A percentile compares a stretch with the other conserved stretches of the same genome.
These are phyloP conservation scores for Alosa sapidissima DNA, from an alignment of 2,797 vertebrate species.

Conservation along the genomic window DNA sequence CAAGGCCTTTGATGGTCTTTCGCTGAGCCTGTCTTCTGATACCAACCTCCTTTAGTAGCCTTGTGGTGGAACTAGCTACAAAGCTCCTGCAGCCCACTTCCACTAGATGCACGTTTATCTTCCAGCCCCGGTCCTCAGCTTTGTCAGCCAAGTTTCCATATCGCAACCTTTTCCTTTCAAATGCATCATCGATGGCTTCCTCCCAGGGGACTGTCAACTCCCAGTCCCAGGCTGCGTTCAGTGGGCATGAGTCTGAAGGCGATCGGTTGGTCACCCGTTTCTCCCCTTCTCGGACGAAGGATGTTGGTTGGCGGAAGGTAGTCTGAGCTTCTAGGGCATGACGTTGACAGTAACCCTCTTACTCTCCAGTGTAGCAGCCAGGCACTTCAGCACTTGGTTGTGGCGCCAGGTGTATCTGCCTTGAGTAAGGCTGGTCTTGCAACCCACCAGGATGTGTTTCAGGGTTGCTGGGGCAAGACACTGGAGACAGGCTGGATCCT, in stretches of 20 bases:
- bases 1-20: background rate
- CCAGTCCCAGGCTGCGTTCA: too few species aligned
- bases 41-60: background rate
- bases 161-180: background rate
- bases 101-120: background rate
- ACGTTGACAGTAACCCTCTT: too few species aligned
- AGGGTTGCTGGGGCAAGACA: constrained; percentile 13
- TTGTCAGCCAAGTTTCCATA: background rate
- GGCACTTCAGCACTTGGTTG: too few species aligned
- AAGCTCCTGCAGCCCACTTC: background rate
- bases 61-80: background rate
- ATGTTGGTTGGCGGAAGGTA: too few species aligned
- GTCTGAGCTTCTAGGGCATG: too few species aligned
- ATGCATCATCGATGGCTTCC: background rate
- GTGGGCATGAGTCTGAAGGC: too few species aligned
- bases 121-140: background rate
- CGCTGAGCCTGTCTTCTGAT: background rate
- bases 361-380: too few species aligned
- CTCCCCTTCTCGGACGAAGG: too few species aligned
- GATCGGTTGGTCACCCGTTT: too few species aligned
- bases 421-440: background rate
- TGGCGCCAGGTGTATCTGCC: too few species aligned
- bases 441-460: constrained; percentile 28
- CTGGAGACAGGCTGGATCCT: constrained; percentile 21
- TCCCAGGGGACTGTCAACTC: background rate